Evolutionary conservation across 1,140 invertebrate species (phyloP).

Genomic region (Drosophila lacteicornis): DNA sequence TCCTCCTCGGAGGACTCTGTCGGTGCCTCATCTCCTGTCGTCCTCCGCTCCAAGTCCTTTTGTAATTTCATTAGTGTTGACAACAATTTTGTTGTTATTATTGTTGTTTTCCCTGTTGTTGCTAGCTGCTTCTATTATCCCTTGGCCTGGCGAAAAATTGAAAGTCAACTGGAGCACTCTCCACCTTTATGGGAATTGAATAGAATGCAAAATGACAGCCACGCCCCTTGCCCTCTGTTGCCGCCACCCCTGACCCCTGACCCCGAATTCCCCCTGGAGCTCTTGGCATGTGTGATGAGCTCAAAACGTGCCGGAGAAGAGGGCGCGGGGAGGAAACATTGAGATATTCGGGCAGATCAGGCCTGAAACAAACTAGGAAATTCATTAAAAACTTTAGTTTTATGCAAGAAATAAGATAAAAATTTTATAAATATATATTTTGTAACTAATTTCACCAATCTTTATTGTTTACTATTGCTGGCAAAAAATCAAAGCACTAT

Average conservation of each 20-base stretch:
- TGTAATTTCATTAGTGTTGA: conserved; percentile 78
- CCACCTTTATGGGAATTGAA: conserved; percentile 46
- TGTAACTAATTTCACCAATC: no score
- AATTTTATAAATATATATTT: no score
- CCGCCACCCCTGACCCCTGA: no score
- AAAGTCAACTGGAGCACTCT: conserved; percentile 45
- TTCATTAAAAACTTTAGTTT: no score
- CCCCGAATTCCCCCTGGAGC: neutral
- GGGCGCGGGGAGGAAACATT: conserved; percentile 6
- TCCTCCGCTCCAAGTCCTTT: conserved; percentile 29
- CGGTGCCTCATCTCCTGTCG: neutral
- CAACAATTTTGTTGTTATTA: conserved; percentile 33
- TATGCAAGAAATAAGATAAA: no score
- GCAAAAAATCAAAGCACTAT: no score
- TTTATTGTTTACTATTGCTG: no score
- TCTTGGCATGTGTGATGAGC: conserved; percentile 29
- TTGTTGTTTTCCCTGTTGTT: conserved; percentile 3
- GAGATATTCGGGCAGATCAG: neutral
- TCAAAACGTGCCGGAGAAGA: conserved; percentile 12
- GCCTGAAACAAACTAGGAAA: no score
- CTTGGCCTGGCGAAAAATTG: conserved; percentile 47
- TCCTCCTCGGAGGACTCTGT: neutral
- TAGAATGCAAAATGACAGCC: conserved; percentile 54
- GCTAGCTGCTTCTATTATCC: conserved; percentile 35
- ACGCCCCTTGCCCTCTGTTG: conserved; percentile 3